Percentiles rank a stretch among this genome's conserved stretches.
phyloP scores from a whole-genome alignment of 2,888 invertebrate species.

The Coelopa pilipes region DNA sequence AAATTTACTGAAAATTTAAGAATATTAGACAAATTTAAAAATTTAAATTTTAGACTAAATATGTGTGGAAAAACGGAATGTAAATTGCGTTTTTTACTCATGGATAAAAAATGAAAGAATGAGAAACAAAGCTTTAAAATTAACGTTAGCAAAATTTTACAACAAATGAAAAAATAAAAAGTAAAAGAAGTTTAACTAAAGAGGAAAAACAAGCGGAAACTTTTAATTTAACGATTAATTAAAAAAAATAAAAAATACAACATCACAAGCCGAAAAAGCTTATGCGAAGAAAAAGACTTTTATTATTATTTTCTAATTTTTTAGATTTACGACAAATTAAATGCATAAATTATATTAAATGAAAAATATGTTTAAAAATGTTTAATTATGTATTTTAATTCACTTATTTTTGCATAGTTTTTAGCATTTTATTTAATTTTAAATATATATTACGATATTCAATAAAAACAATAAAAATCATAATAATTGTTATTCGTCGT shows the following conservation, averaged over 20 bases:
- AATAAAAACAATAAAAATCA: not conserved
- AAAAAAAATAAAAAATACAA: constrained; percentile 33
- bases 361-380: constrained; percentile 51
- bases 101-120: constrained; percentile 18
- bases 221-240: constrained; percentile 35
- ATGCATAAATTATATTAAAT: constrained; percentile 32
- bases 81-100: not conserved
- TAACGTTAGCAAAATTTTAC: constrained; percentile 31
- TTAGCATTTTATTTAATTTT: constrained; percentile 51
- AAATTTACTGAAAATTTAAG: constrained; percentile 25
- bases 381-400: constrained; percentile 43
- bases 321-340: constrained; percentile 31
- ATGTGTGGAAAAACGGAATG: constrained; percentile 9
- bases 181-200: constrained; percentile 23
- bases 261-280: constrained; percentile 53
- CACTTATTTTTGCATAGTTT: constrained; percentile 48
- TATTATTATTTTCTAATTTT: constrained; percentile 32
- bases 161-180: constrained; percentile 43
- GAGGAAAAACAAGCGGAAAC: constrained; percentile 15
- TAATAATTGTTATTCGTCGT: not conserved
- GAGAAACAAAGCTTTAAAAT: constrained; percentile 36
- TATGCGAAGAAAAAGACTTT: constrained; percentile 54
- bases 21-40: constrained; percentile 13
- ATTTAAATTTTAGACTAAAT: constrained; percentile 33
- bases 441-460: not conserved